A percentile compares a stretch with the other conserved stretches of the same genome.
These are phyloP conservation scores for Dasyurus viverrinus DNA, from an alignment of 2,113 vertebrate genomes.

Conservation along the genomic window DNA sequence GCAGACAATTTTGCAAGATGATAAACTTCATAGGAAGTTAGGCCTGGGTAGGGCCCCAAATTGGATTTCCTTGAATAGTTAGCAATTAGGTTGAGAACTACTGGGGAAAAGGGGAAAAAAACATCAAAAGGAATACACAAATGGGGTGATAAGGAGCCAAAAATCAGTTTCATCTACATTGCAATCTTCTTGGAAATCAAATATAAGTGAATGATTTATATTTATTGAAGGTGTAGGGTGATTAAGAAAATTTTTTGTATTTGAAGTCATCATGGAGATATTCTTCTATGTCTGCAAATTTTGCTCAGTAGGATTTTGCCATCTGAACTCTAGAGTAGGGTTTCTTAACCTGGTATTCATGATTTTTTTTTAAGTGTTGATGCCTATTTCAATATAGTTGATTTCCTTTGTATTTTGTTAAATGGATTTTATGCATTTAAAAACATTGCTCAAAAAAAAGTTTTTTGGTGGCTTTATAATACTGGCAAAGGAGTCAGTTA, in stretches of 20 bases:
- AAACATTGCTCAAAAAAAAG: background rate
- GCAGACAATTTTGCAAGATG: background rate
- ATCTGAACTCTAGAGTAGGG: background rate
- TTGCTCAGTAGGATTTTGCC: background rate
- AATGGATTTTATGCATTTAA: background rate
- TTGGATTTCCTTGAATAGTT: background rate
- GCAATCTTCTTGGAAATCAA: background rate
- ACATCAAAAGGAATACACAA: background rate
- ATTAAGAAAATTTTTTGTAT: background rate
- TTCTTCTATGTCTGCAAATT: background rate
- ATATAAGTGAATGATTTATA: background rate
- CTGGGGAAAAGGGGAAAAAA: background rate
- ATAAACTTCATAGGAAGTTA: background rate
- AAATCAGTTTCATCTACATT: background rate
- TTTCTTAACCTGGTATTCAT: background rate
- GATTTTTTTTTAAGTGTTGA: no score
- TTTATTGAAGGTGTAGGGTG: background rate
- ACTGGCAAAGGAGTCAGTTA: background rate
- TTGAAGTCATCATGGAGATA: background rate
- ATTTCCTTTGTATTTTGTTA: background rate
- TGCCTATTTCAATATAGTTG: background rate
- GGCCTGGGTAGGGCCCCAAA: background rate
- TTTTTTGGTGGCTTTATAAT: background rate
- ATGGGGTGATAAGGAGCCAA: background rate
- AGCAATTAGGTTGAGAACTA: background rate